phyloP scores from a whole-genome alignment of 2,113 vertebrate species.

The Hydrochoerus hydrochaeris region DNA sequence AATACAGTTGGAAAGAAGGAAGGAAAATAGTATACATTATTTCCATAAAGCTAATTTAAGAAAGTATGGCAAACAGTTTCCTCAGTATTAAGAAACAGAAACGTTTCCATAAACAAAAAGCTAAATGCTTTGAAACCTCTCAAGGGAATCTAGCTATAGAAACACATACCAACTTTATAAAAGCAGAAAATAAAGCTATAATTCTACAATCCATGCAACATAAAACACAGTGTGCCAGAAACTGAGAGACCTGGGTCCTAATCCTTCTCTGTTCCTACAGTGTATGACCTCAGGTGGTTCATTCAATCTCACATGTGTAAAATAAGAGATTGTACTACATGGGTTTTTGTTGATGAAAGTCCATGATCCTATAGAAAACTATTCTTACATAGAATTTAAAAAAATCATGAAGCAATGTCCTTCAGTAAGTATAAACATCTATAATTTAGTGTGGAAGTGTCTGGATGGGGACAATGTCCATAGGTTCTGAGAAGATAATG shows the following conservation, averaged over 20 bases:
- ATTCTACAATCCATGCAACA: not conserved
- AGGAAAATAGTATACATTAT: conserved; percentile 69
- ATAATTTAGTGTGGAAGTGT: not conserved
- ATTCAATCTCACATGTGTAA: not conserved
- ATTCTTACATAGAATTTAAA: not conserved
- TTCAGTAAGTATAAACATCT: not conserved
- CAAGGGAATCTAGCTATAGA: conserved; percentile 64
- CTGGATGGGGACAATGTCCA: not conserved
- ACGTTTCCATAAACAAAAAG: conserved; percentile 34
- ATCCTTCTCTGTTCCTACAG: not conserved
- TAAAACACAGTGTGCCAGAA: not conserved
- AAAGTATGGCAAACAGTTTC: not conserved
- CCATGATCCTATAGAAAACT: not conserved
- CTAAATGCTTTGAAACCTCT: conserved; percentile 49
- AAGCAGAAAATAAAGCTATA: not conserved
- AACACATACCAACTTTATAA: not conserved
- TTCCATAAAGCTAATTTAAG: conserved; percentile 61
- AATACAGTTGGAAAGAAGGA: conserved; percentile 64
- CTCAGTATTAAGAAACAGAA: not conserved
- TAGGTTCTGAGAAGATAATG: not conserved
- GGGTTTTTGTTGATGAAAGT: not conserved
- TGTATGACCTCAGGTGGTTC: not conserved
- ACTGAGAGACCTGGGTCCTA: not conserved
- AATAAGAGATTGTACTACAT: not conserved
- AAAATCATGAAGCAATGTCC: conserved; percentile 16